Percentiles rank a stretch among this genome's conserved stretches.
Evolutionary conservation across 2,113 vertebrate species (phyloP).

Genomic region (Mixornis gularis): DNA sequence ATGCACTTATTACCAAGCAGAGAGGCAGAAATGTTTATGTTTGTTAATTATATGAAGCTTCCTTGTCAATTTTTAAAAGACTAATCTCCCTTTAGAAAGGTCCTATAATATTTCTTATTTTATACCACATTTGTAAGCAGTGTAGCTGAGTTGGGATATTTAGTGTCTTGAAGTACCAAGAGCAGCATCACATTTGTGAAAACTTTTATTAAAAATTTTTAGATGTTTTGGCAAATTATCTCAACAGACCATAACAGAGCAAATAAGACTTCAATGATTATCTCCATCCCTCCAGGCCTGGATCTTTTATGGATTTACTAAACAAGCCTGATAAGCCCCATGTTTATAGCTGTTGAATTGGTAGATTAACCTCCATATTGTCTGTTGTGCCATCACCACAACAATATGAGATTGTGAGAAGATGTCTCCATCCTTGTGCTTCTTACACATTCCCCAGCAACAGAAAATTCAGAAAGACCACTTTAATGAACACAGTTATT

Average conservation of each 20-base stretch:
- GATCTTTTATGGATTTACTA: not conserved
- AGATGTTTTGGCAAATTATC: not conserved
- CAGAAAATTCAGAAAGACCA: not conserved
- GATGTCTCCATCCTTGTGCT: not conserved
- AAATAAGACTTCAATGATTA: not conserved
- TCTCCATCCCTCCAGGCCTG: not conserved
- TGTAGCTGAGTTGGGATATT: not conserved
- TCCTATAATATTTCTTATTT: not conserved
- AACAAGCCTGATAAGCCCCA: not conserved
- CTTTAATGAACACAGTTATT: not conserved
- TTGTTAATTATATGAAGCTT: not conserved
- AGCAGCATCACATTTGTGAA: not conserved
- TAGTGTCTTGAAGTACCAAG: not conserved
- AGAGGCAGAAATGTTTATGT: not conserved
- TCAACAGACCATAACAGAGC: not conserved
- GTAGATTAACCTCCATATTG: not conserved
- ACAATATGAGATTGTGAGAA: not conserved
- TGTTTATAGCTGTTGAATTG: not conserved
- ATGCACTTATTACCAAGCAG: not conserved
- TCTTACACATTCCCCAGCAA: not conserved
- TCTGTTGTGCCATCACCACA: not conserved
- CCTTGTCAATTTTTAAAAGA: not conserved
- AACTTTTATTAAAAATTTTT: not conserved
- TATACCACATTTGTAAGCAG: not conserved
- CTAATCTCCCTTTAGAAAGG: not conserved